Evolutionary conservation across 2,888 invertebrate genomes (phyloP).

Genomic region (Taenaris catops): DNA sequence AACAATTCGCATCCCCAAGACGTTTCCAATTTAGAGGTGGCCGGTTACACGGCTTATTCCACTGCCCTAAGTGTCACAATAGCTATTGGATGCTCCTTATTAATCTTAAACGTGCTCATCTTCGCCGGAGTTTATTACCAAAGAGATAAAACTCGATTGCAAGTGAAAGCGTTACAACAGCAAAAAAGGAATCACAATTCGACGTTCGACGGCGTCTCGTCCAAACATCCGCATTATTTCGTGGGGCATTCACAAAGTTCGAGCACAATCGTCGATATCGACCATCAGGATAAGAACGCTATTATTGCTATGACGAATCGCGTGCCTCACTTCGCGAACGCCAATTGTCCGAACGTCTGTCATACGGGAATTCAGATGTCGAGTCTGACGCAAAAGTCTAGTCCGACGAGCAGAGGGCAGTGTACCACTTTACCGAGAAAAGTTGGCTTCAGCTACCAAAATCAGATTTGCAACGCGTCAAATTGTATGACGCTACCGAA

Average conservation of each 20-base stretch:
- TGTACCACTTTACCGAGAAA: slow-evolving; percentile 72
- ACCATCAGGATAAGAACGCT: slow-evolving; percentile 84
- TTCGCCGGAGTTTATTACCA: slow-evolving; percentile 93
- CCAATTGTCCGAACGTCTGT: slow-evolving; percentile 79
- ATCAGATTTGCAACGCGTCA: slow-evolving; percentile 66
- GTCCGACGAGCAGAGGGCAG: slow-evolving; percentile 64
- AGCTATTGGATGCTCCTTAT: slow-evolving; percentile 89
- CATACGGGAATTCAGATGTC: slow-evolving; percentile 81
- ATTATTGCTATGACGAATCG: slow-evolving; percentile 74
- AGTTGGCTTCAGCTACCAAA: slow-evolving; percentile 69
- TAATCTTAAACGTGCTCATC: slow-evolving; percentile 89
- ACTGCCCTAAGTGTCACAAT: slow-evolving; percentile 89
- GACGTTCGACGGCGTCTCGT: slow-evolving; percentile 79
- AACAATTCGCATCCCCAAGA: slow-evolving; percentile 87
- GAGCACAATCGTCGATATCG: slow-evolving; percentile 91
- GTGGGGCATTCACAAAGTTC: slow-evolving; percentile 88
- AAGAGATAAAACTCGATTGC: slow-evolving; percentile 86
- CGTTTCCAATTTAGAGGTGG: slow-evolving; percentile 88
- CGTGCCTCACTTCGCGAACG: slow-evolving; percentile 66
- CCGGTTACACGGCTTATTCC: slow-evolving; percentile 87
- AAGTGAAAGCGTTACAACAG: slow-evolving; percentile 87
- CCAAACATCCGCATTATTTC: slow-evolving; percentile 89
- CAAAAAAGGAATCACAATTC: slow-evolving; percentile 81
- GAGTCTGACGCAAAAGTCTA: slow-evolving; percentile 62
- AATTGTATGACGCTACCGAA: slow-evolving; percentile 82